Evolutionary conservation across 2,888 invertebrate genomes (phyloP).

Genomic region (Teleiodes luculella): DNA sequence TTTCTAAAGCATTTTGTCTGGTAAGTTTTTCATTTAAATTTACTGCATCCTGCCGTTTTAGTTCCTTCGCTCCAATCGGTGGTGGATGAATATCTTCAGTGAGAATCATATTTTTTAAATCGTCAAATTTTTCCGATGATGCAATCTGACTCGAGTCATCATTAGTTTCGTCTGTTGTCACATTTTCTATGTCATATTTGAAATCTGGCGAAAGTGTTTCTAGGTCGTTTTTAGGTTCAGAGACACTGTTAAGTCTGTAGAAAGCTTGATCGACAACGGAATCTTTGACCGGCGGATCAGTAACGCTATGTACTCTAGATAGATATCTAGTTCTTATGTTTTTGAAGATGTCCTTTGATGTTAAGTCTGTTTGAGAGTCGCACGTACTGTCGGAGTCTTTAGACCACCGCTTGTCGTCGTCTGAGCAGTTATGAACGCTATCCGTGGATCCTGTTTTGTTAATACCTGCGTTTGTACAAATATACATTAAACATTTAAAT

Average conservation of each 20-base stretch:
- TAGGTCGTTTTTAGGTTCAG: conserved; percentile 30
- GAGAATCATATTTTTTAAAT: conserved; percentile 26
- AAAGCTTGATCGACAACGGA: conserved; percentile 61
- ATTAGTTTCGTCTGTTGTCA: conserved; percentile 60
- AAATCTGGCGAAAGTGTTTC: conserved; percentile 27
- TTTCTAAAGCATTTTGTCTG: conserved; percentile 42
- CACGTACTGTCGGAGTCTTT: conserved; percentile 43
- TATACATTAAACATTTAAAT: conserved; percentile 54
- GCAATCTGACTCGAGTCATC: conserved; percentile 42
- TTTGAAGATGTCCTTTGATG: conserved; percentile 61
- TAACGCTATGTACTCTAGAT: conserved; percentile 62
- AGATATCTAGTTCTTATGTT: conserved; percentile 65
- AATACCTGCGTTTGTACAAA: conserved; percentile 71
- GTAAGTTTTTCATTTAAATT: conserved; percentile 41
- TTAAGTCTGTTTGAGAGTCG: conserved; percentile 49
- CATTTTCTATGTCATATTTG: conserved; percentile 52
- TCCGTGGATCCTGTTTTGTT: conserved; percentile 64
- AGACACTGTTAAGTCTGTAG: conserved; percentile 41
- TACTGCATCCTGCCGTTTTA: conserved; percentile 58
- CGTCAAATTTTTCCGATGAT: conserved; percentile 29
- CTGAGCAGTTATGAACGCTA: conserved; percentile 51
- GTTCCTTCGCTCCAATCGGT: conserved; percentile 44
- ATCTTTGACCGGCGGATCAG: conserved; percentile 49
- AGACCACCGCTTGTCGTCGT: conserved; percentile 46
- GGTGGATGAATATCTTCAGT: conserved; percentile 39